These are phyloP conservation scores for Oligia fasciuncula DNA, from an alignment of 2,888 invertebrate species.

Conservation along the genomic window DNA sequence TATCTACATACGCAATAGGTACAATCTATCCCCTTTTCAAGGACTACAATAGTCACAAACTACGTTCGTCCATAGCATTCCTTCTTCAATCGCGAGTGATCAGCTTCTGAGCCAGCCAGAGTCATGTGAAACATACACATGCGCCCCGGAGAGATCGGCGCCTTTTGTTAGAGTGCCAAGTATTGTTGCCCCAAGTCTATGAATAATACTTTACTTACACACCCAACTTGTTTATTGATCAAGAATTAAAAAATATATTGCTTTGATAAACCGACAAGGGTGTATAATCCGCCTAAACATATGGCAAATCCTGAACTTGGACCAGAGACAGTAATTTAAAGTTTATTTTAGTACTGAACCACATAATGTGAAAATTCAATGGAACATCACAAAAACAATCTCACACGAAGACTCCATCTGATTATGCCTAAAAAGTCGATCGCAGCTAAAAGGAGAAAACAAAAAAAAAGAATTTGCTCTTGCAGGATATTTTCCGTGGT, in stretches of 20 bases:
- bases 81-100: slow-evolving; percentile 4
- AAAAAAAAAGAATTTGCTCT: background rate
- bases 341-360: too few relatives aligned
- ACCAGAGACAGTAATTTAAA: too few relatives aligned
- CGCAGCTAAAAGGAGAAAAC: too few relatives aligned
- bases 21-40: slow-evolving; percentile 1
- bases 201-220: slow-evolving; percentile 11
- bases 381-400: too few relatives aligned
- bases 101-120: slow-evolving; percentile 1
- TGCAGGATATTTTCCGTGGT: background rate
- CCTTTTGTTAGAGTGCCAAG: slow-evolving; percentile 45
- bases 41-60: slow-evolving; percentile 14
- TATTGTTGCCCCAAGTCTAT: slow-evolving; percentile 27
- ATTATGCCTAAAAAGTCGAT: too few relatives aligned
- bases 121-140: slow-evolving; percentile 9
- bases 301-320: too few relatives aligned
- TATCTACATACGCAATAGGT: background rate
- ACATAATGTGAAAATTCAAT: too few relatives aligned
- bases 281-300: too few relatives aligned
- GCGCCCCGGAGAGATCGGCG: slow-evolving; percentile 5
- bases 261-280: too few relatives aligned
- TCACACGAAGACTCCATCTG: too few relatives aligned
- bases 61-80: background rate
- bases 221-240: background rate
- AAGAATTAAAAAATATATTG: background rate